Conservation (phyloP, 1,140 invertebrate species). For the Phymorhynchus buccinoides region DNA sequence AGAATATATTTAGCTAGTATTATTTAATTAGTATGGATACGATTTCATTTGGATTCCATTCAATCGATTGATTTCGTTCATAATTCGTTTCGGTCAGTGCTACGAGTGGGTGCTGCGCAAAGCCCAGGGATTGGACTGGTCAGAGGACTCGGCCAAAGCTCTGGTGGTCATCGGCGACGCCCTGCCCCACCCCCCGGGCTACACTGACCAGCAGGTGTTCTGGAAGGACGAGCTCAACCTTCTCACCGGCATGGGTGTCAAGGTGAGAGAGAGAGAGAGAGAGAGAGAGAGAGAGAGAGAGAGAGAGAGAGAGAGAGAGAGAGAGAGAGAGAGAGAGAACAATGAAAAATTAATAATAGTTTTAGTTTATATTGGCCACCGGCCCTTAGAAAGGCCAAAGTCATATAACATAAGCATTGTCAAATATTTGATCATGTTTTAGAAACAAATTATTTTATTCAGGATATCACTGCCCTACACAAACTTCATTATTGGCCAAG, state of each 20-base stretch:
- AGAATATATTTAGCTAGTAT: no score
- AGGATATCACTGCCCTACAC: no score
- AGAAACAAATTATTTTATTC: no score
- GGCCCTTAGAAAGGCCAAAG: no score
- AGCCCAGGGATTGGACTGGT: conserved; percentile 67
- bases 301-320: not conserved
- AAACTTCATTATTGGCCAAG: no score
- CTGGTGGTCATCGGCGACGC: conserved; percentile 69
- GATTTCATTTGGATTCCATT: no score
- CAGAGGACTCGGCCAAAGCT: conserved; percentile 68
- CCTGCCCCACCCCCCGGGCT: conserved; percentile 61
- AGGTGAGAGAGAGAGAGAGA: conserved; percentile 47
- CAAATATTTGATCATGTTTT: no score
- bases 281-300: not conserved
- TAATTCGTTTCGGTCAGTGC: conserved; percentile 54
- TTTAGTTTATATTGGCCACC: no score
- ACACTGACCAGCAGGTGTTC: conserved; percentile 63
- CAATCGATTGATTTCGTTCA: no score
- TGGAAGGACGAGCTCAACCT: conserved; percentile 65
- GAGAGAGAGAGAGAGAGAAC: not conserved
- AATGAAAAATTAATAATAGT: no score
- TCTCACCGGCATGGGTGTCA: conserved; percentile 65
- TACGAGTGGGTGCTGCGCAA: conserved; percentile 67
- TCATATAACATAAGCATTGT: no score
- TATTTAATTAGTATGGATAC: no score